Evolutionary conservation across 2,797 vertebrate genomes (phyloP).

Genomic region (Dendrocincla fuliginosa): DNA sequence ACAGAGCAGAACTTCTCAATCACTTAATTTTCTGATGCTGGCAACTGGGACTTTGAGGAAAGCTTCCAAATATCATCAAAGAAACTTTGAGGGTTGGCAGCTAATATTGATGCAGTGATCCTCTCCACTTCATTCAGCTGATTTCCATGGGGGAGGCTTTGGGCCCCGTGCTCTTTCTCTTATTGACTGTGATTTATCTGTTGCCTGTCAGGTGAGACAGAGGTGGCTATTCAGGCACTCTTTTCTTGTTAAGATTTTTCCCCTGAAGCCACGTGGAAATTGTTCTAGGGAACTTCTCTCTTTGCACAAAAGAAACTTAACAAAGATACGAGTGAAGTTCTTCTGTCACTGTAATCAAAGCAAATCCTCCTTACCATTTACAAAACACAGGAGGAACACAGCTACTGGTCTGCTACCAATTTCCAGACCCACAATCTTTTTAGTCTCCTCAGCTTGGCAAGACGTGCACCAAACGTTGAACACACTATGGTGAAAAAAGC

Average conservation of each 20-base stretch:
- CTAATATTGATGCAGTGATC: not conserved
- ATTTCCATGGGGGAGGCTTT: not conserved
- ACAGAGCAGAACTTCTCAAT: not conserved
- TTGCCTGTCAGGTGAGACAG: not conserved
- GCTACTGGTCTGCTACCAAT: not conserved
- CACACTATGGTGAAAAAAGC: not conserved
- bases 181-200: not conserved
- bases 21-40: not conserved
- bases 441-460: not conserved
- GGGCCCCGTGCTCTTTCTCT: not conserved
- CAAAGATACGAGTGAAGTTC: not conserved
- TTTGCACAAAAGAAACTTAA: not conserved
- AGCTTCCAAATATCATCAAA: slow-evolving; percentile 8
- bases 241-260: not conserved
- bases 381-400: not conserved
- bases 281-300: not conserved
- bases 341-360: not conserved
- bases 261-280: not conserved
- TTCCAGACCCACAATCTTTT: not conserved
- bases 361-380: not conserved
- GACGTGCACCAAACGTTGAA: not conserved
- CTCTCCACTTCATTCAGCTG: not conserved
- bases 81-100: not conserved
- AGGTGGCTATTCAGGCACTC: not conserved
- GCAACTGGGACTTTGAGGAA: not conserved